Conservation (phyloP, 2,797 vertebrate genomes). For the Parauchenoglanis punctatus region DNA sequence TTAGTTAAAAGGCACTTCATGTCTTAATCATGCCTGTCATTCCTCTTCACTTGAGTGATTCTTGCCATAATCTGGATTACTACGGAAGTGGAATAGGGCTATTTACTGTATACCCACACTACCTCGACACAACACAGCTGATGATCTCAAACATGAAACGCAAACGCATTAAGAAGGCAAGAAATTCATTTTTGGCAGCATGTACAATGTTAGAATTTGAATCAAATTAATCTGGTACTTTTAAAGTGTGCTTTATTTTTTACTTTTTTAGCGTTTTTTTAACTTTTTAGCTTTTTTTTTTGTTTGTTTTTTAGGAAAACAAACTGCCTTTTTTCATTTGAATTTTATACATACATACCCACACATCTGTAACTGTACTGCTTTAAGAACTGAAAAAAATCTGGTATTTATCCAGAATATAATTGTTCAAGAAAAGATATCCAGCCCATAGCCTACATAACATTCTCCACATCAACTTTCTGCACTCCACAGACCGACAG, state of each 20-base stretch:
- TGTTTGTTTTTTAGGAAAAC: neutral
- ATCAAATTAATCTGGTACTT: neutral
- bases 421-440: neutral
- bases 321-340: neutral
- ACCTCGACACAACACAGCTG: no score
- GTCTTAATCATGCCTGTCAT: no score
- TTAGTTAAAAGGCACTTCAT: no score
- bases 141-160: no score
- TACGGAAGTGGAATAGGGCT: no score
- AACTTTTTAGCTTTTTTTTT: neutral
- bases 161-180: no score
- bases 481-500: neutral
- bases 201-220: neutral
- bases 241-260: no score
- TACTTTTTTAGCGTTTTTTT: no score
- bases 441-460: neutral
- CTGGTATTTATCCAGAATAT: neutral
- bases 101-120: no score
- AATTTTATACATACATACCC: neutral
- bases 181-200: neutral
- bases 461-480: neutral
- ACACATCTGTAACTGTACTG: neutral
- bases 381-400: neutral
- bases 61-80: no score
- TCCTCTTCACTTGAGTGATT: no score